phyloP scores from a whole-genome alignment of 92 coral and sea anemone species.

The Zoanthus sociatus region DNA sequence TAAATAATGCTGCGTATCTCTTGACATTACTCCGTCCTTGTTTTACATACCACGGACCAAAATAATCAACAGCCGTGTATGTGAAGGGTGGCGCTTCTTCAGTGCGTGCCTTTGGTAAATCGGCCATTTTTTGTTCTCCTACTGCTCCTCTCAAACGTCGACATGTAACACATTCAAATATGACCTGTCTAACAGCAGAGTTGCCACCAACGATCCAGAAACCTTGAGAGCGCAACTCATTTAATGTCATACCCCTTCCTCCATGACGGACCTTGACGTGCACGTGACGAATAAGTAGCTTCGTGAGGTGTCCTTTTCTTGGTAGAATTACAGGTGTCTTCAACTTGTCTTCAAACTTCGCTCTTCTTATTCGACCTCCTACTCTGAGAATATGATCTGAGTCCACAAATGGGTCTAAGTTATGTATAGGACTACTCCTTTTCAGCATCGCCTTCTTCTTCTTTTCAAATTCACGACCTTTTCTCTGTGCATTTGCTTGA shows the following conservation, averaged over 20 bases:
- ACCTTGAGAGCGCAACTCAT: neutral
- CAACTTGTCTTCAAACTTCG: neutral
- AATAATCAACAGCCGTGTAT: neutral
- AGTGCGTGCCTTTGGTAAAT: neutral
- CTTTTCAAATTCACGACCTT: too few species aligned
- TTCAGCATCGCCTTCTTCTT: neutral
- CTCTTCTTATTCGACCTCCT: neutral
- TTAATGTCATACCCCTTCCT: slow-evolving; percentile 5
- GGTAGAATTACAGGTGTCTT: neutral
- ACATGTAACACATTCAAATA: neutral
- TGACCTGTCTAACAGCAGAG: neutral
- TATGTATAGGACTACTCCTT: neutral
- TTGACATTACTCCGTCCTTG: neutral
- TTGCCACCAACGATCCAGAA: neutral
- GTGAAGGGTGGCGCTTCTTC: slow-evolving; percentile 2
- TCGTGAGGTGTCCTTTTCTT: slow-evolving; percentile 5
- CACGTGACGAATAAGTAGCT: neutral
- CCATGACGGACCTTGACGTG: neutral
- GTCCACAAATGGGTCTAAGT: neutral
- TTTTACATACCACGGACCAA: neutral
- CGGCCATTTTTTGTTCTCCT: slow-evolving; percentile 11
- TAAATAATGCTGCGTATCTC: neutral
- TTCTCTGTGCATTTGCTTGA: too few species aligned
- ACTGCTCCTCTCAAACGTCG: neutral
- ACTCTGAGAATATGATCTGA: neutral